Evolutionary conservation across 2,113 vertebrate genomes (phyloP), one percentile per base, ranked within the genome.

Genomic region (Eonycteris spelaea): DNA sequence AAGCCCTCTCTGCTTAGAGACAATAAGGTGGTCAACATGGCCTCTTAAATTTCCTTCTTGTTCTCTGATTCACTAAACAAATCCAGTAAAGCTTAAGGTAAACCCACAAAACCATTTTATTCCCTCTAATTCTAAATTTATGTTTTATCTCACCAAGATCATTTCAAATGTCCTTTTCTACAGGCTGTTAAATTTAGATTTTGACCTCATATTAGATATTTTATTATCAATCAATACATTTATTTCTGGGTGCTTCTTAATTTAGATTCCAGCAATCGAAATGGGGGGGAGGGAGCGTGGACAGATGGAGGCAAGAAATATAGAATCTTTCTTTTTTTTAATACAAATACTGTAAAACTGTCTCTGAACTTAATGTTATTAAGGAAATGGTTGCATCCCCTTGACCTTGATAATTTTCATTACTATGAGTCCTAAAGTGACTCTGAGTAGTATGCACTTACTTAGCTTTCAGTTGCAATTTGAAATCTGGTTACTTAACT

Each of bases 401-500:
- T 93, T 89, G 57, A 59, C 59, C 45, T 33, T 93, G 43, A 83
- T 91, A 53, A 63, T 61, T 95, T 95, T 45, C 35, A 89, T 68
- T 95, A 80, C 55, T 26, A 24, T 61, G 28, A 86, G 83, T 92
- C 33, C 24, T 78, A 87, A 73, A 95, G 85, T 90, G 55, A 40
- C 30, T 28, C 43, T 55, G 40, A 80, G 22, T 48, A 15, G 19
- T 65, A 53, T 59, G 11, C 40, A 74, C 26, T 63, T 70, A 59
- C 63, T 80, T 80, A 59, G 51, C 9, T 85, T 93, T 59, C 67
- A 63, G 53, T 57, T 93, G 0, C 22, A 95, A 24, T 86, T 97
- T 91, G 86, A 86, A 88, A 93, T 86, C 75, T 92, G 65, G 77
- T 91, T n/a, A 30, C 75, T 86, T 85, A 84, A 87, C 45, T 80